Conservation (phyloP, 2,888 invertebrate genomes). For the Endotricha flammealis region DNA sequence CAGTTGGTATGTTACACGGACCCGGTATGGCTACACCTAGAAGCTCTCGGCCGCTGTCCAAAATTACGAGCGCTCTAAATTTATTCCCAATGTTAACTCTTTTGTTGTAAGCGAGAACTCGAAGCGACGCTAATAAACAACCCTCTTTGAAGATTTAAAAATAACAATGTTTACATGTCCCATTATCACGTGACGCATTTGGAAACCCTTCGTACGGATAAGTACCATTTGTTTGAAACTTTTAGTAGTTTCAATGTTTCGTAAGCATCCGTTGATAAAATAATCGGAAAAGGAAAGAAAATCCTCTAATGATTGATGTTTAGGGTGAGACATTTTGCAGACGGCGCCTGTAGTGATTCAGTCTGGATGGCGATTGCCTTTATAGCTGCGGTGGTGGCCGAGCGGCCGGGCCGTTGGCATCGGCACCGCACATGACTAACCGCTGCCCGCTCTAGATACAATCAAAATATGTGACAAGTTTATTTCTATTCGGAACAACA, state of each 20-base stretch:
- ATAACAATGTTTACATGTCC: conserved; percentile 55
- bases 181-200: conserved; percentile 39
- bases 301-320: too few species aligned
- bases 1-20: conserved; percentile 3
- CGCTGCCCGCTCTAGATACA: conserved; percentile 75
- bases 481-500: conserved; percentile 77
- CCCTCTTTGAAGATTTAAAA: conserved; percentile 62
- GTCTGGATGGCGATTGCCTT: conserved; percentile 70
- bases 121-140: conserved; percentile 50
- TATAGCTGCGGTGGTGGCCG: conserved; percentile 61
- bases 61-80: conserved; percentile 51
- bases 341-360: conserved; percentile 75
- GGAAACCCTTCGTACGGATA: conserved; percentile 23
- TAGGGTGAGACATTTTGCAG: conserved; percentile 77
- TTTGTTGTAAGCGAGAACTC: conserved; percentile 51
- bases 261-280: conserved; percentile 1
- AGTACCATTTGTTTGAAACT: not conserved
- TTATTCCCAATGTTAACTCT: conserved; percentile 57
- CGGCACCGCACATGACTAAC: conserved; percentile 72
- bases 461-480: conserved; percentile 78
- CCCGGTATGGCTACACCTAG: conserved; percentile 33
- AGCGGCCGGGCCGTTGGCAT: conserved; percentile 72
- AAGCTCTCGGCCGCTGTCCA: conserved; percentile 45
- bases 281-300: conserved; percentile 20
- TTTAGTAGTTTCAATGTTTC: conserved; percentile 7